Evolutionary conservation across 1,140 invertebrate species (phyloP).

Genomic region (Eupeodes corollae): DNA sequence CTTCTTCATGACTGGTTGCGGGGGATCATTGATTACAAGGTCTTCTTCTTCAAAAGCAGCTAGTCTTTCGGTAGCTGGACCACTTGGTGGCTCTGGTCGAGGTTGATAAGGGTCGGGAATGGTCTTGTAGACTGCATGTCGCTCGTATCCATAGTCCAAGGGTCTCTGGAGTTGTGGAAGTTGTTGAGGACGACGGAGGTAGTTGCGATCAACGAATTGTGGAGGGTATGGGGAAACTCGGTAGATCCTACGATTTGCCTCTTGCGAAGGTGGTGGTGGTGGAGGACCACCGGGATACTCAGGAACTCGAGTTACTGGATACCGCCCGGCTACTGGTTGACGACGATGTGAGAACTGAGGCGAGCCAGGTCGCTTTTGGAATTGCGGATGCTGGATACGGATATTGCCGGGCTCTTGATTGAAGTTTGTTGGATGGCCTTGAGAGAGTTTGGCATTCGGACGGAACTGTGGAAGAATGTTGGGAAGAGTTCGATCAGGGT

Average conservation of each 20-base stretch:
- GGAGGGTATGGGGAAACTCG: conserved; percentile 19
- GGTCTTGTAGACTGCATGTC: conserved; percentile 15
- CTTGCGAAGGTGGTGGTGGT: conserved; percentile 8
- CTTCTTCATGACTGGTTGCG: conserved; percentile 20
- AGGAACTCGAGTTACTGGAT: conserved; percentile 25
- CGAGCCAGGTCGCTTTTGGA: conserved; percentile 29
- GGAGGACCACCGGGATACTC: conserved; percentile 12
- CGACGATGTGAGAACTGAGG: conserved; percentile 21
- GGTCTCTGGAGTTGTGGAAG: conserved; percentile 3
- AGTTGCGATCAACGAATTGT: conserved; percentile 23
- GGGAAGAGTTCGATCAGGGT: conserved; percentile 42
- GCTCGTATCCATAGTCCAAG: conserved; percentile 18
- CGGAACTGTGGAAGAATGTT: conserved; percentile 61
- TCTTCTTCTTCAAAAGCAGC: conserved; percentile 32
- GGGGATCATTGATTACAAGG: conserved; percentile 31
- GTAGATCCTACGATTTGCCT: conserved; percentile 28
- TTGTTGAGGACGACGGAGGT: conserved; percentile 11
- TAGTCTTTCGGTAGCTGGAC: conserved; percentile 14
- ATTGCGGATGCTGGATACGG: conserved; percentile 21
- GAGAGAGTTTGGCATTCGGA: conserved; percentile 50
- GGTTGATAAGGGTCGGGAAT: not conserved
- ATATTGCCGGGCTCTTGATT: conserved; percentile 33
- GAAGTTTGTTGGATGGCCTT: conserved; percentile 36
- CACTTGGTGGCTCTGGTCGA: conserved; percentile 9
- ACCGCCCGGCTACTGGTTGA: conserved; percentile 15